A percentile compares a stretch with the other conserved stretches of the same genome.
phyloP scores from a whole-genome alignment of 1,140 invertebrate genomes.

The Anoplolepis gracilipes region DNA sequence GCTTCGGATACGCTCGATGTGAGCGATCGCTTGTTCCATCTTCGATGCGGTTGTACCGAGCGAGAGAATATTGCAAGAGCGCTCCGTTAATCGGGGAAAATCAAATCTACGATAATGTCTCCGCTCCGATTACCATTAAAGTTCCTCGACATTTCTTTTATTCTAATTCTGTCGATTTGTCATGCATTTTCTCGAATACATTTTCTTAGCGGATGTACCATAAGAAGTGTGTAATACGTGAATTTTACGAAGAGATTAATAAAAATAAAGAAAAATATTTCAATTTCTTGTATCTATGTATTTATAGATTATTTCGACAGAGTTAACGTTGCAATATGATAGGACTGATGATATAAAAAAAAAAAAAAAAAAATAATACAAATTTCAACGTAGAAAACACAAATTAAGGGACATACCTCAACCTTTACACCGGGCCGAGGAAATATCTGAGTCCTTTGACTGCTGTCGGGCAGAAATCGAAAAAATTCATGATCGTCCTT shows the following conservation, averaged over 20 bases:
- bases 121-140: neutral
- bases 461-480: conserved; percentile 89
- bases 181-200: neutral
- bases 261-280: neutral
- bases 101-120: conserved; percentile 1
- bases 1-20: neutral
- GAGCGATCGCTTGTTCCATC: conserved; percentile 15
- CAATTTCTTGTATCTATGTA: neutral
- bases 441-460: conserved; percentile 88
- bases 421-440: conserved; percentile 87
- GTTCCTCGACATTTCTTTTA: neutral
- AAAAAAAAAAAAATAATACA: neutral
- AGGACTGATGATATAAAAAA: neutral
- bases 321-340: neutral
- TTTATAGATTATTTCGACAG: neutral
- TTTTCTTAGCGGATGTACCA: too few species aligned
- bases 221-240: too few species aligned
- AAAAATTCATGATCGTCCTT: conserved; percentile 92
- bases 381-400: neutral
- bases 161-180: neutral
- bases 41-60: neutral
- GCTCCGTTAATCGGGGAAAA: neutral
- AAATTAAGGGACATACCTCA: conserved; percentile 82
- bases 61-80: neutral
- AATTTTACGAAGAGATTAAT: too few species aligned